Percentiles rank a stretch among this genome's conserved stretches.
phyloP scores from a whole-genome alignment of 2,113 vertebrate species.

The Benitochromis conjunctus region DNA sequence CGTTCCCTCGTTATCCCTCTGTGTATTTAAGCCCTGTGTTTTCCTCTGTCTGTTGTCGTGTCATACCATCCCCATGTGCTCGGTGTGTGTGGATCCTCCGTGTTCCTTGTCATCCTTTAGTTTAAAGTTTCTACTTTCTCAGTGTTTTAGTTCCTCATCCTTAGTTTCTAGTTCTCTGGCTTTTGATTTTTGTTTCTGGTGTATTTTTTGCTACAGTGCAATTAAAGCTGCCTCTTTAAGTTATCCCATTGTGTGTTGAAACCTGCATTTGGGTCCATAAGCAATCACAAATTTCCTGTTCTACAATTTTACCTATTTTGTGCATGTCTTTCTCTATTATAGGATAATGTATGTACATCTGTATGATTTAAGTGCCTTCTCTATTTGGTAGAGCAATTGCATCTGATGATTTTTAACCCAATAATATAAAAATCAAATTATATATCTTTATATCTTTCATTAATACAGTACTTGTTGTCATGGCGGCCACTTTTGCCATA shows the following conservation, averaged over 20 bases:
- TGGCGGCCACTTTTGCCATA: background rate
- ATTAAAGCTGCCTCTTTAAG: rapidly evolving
- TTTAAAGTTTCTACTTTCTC: background rate
- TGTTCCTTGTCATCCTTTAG: background rate
- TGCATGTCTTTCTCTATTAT: background rate
- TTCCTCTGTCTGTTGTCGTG: rapidly evolving
- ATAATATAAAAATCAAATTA: background rate
- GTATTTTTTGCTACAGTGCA: background rate
- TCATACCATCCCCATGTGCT: background rate
- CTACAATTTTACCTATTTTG: background rate
- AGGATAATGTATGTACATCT: background rate
- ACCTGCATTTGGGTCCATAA: background rate
- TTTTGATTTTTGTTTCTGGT: background rate
- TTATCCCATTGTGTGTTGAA: background rate
- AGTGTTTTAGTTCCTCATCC: background rate
- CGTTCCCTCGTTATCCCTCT: rapidly evolving
- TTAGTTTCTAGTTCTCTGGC: background rate
- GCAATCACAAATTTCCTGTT: background rate
- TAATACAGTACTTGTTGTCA: background rate
- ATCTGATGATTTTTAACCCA: background rate
- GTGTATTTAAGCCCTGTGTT: background rate
- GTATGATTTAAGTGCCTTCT: background rate
- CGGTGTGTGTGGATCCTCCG: rapidly evolving
- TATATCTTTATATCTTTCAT: background rate
- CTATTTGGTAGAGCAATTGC: background rate